Evolutionary conservation across 2,797 vertebrate species (phyloP), one percentile per base, ranked within the genome.

Genomic region (Falco cherrug): DNA sequence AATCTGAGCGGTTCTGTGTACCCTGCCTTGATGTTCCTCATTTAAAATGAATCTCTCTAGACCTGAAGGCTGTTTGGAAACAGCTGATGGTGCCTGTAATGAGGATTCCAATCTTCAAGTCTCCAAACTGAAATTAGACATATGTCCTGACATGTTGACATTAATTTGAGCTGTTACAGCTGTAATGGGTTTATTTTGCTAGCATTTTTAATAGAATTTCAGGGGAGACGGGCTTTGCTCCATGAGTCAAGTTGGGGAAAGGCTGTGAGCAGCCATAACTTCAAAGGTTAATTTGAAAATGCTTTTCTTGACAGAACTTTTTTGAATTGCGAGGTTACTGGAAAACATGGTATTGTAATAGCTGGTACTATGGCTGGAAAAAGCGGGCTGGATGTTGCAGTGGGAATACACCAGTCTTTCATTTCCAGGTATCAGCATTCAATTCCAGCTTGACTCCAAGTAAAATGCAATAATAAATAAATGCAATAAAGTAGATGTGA

Each of bases 81-180:
- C 81, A 97, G 96, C 95, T 96, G 95, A 97, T 95, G 92, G 84
- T 93, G 84, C 64, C 92, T 11, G 6, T 96, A 95, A 97, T 95
- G 94, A 97, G 89, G 82, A 89, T 90, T 96, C 94, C 95, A 95
- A 85, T 97, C 95, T 97, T 94, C 93, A 90, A 94, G 90, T 94
- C 93, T 95, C 94, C 90, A 96, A 77, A 87, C 93, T 93, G 86
- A 97, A 97, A 97, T 97, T 95, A 97, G 94, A 96, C 96, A 95
- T 96, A 94, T 96, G 95, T 96, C 95, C 95, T 90, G 96, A 92
- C 61, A 80, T 89, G 93, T 83, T 97, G 97, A 96, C 97, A 91
- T 96, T 97, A 94, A 97, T 97, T 97, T 91, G 93, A 89, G 88
- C 89, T 85, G 91, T 95, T 97, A 91, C 33, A 95, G 90, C 89